Evolutionary conservation across 1,140 invertebrate species (phyloP), one percentile per base, ranked within the genome.

Genomic region (Drosophila saltans): DNA sequence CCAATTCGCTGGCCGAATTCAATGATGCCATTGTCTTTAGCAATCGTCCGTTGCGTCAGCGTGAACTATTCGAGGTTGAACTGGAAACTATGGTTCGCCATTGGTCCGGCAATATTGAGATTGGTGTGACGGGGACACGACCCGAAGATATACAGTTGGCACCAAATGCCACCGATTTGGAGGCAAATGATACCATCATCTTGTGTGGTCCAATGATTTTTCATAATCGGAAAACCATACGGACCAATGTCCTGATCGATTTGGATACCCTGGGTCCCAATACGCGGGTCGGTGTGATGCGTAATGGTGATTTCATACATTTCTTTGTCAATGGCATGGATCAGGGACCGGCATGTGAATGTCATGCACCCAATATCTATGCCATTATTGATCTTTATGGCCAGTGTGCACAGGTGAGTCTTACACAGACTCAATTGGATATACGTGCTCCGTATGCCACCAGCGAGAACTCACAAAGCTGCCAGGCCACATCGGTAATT

Each of bases 311-410:
- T 92, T 96, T 94, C 66, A 93, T 99, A 6, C 97, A 98, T 91
- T 98, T 97, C 93, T 99, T 96, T 92, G 93, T 98, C 39, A 96
- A 99, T 92, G 97, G 97, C 0, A 95, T 97, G 80, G 97, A 98
- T 91, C 97, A 98, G 93, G 98, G 98, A 3, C 93, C 94, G 8
- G 98, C 97, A 0, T 98, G 97, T 91, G 94, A 95, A 26, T 96
- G 96, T 73, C 94, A 98, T 41, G 96, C 97, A 45, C 92, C 94
- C 56, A 96, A 96, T 92, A 95, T 98, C 63, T 98, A 97, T 93
- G 97, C 97, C n/a, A 97, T 99, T 0, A 96, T 99, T 40, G 98
- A 99, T 93, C 93, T 99, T 10, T 98, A 98, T 91, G 98, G 98
- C 4, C 97, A 98, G 91, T 99, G 98, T 93, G 97, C 97, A 24